Evolutionary conservation across 2,113 vertebrate genomes (phyloP).

Genomic region (Cepphus grylle): DNA sequence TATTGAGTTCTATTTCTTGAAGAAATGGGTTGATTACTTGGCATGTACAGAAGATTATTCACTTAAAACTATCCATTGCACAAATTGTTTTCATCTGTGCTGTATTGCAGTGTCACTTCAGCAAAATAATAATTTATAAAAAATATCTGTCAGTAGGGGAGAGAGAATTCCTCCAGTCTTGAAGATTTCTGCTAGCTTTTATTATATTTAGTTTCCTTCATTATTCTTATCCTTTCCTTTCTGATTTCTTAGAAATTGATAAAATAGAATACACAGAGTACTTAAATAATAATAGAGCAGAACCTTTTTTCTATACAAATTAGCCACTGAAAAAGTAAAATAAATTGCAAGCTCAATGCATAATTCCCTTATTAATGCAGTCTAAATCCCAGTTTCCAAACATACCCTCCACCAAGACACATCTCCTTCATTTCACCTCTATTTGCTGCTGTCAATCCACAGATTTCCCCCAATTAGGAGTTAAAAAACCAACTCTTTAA

Average conservation of each 20-base stretch:
- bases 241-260: background rate
- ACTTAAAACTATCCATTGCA: background rate
- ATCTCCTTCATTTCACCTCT: slow-evolving; percentile 2
- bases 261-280: background rate
- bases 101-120: background rate
- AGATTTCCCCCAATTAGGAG: background rate
- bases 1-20: background rate
- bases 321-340: background rate
- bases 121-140: background rate
- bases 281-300: background rate
- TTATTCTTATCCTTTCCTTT: background rate
- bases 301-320: background rate
- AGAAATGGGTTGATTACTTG: background rate
- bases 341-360: background rate
- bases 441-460: background rate
- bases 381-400: slow-evolving; percentile 4
- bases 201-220: background rate
- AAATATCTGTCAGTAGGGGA: background rate
- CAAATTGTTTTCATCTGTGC: background rate
- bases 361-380: background rate
- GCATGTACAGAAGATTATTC: background rate
- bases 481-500: background rate
- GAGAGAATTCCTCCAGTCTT: background rate
- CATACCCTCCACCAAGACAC: background rate
- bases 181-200: background rate